Base-by-base conservation (phyloP, 2,888 invertebrate species). In the Nephrocerus scutellatus region DNA sequence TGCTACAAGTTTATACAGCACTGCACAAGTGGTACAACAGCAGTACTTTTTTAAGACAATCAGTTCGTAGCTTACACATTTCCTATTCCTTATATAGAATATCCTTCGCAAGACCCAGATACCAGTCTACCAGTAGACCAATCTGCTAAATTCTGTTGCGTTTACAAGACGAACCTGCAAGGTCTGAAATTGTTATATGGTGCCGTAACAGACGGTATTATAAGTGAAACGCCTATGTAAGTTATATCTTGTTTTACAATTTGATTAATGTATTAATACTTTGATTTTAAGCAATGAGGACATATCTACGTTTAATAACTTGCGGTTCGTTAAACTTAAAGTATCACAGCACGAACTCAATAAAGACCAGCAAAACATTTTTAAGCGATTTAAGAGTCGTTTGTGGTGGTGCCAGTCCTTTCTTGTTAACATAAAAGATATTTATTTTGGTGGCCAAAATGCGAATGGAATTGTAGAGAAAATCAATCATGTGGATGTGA, bases 321-420 rank as follows among this genome's bases (percentile, higher is more conserved):
- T 64, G 39, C 67, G 76, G 51, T 79, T 81, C 61, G 66, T 85
- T 25, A 85, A 87, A 61, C 62, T 86, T 1, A 87, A 87, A 68
- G 83, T 84, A 1, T 75, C 72, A 37, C 70, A 75, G 40, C 66
- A 70, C 25, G 70, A 80, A 34, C 68, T 74, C 30, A 70, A 70
- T 55, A 54, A 61, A 1, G 70, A 70, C 43, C 81, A 82, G 53
- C 65, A 74, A 32, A 65, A 60, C 30, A 77, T 67, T 57, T 81
- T 80, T 52, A 64, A 63, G 63, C 48, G 71, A 54, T 66, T 65
- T 65, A 74, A 79, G 56, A 57, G 70, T 2, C 48, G 71, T 6
- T 82, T 80, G 53, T 86, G 85, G 84, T 88, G 86, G 86, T 75
- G 79, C 37, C 87, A 88, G 59, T 81, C 81, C 35, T 84, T 81